Conservation (phyloP, 2,888 invertebrate genomes). For the Nemotelus pantherinus region DNA sequence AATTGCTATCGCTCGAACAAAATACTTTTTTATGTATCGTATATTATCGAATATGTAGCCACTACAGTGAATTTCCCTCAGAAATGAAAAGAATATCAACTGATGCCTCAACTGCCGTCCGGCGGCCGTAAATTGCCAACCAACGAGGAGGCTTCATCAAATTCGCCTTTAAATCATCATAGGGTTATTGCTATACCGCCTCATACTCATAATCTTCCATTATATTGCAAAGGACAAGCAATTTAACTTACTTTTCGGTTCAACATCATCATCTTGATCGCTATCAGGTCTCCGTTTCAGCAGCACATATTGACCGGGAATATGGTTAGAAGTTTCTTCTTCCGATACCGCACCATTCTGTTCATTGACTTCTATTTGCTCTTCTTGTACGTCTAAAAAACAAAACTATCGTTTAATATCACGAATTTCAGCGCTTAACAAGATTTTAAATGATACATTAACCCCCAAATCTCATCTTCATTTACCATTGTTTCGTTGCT, state of each 20-base stretch:
- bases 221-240: conserved; percentile 40
- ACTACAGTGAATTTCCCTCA: no score
- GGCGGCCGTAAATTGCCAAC: conserved; percentile 7
- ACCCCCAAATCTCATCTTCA: neutral
- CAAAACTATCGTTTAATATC: no score
- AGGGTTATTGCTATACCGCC: conserved; percentile 31
- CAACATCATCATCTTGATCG: conserved; percentile 57
- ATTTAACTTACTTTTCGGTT: conserved; percentile 47
- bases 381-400: neutral
- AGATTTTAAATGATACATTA: neutral
- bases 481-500: neutral
- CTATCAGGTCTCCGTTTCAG: conserved; percentile 49
- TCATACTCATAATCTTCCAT: no score
- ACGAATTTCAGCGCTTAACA: neutral
- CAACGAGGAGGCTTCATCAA: conserved; percentile 65
- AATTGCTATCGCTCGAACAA: neutral
- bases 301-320: conserved; percentile 43
- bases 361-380: neutral
- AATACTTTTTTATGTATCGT: no score
- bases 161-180: conserved; percentile 74
- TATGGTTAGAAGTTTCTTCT: neutral
- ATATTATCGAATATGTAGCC: no score
- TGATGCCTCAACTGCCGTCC: conserved; percentile 18
- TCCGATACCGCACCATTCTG: neutral
- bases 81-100: conserved; percentile 19